Percentiles rank a stretch among this genome's conserved stretches.
These are phyloP conservation scores for Branchinecta lindahli DNA, from an alignment of 1,140 invertebrate species.

Conservation along the genomic window DNA sequence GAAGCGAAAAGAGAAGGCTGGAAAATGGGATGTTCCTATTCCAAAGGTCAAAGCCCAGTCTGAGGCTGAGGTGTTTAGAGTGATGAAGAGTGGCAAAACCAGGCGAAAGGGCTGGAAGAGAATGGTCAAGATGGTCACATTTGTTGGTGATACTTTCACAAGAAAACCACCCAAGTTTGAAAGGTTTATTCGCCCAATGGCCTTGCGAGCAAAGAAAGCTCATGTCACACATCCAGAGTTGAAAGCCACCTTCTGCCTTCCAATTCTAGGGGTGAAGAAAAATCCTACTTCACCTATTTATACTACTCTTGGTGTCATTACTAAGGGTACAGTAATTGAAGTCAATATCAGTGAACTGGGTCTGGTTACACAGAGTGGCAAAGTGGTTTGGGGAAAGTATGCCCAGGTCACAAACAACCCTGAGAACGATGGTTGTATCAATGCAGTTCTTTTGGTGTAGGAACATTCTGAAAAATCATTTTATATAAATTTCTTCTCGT, in stretches of 20 bases:
- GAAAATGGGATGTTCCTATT: conserved; percentile 99
- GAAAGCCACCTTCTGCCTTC: conserved; percentile 94
- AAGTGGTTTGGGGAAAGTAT: conserved; percentile 99
- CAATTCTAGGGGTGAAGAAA: conserved; percentile 98
- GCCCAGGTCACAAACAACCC: conserved; percentile 99
- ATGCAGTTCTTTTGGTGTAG: conserved; percentile 93
- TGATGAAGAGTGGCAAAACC: conserved; percentile 83
- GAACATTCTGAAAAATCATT: conserved; percentile 16
- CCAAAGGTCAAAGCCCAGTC: conserved; percentile 94
- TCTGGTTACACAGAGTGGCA: conserved; percentile 94
- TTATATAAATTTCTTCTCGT: neutral
- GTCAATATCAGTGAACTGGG: conserved; percentile 98
- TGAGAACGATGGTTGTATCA: conserved; percentile 99
- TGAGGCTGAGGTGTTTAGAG: conserved; percentile 96
- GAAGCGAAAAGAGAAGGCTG: conserved; percentile 98
- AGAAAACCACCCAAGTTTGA: conserved; percentile 99
- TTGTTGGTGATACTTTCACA: conserved; percentile 95
- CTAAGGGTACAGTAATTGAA: conserved; percentile 93
- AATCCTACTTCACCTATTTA: conserved; percentile 97
- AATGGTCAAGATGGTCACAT: conserved; percentile 98
- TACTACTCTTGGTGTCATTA: conserved; percentile 93
- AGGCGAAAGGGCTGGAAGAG: conserved; percentile 96
- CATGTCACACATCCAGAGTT: conserved; percentile 98
- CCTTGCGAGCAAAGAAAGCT: conserved; percentile 83
- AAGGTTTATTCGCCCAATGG: conserved; percentile 97